Base-by-base conservation (phyloP, 2,113 vertebrate genomes). In the Muscicapa adusta region DNA sequence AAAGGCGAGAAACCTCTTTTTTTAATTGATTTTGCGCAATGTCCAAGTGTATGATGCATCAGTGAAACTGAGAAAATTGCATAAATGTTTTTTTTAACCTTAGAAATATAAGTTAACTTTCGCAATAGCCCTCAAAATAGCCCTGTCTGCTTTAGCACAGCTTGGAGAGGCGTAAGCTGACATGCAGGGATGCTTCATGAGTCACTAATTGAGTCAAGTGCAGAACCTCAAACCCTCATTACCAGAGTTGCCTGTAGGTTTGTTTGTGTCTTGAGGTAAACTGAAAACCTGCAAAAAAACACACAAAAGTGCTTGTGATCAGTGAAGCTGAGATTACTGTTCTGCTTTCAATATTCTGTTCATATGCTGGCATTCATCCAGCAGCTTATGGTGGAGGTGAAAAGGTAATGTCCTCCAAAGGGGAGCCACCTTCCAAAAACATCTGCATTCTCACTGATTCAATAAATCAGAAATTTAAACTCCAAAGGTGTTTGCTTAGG, bases 141-240 rank as follows among this genome's bases (percentile, higher is more conserved):
- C 51, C 33, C 18, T 66, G 22, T 66, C 34, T 2, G 2, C 77
- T 75, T 65, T 34, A 77, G 50, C 43, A 34, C 5, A 16, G 78
- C 74, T 83, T 22, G 23, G 85, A 85, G 68, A 51, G 28, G 29
- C 1, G 1, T 83, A 75, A 94, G 33, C 23, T 29, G 28, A 53
- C 14, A 14, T 68, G 53, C 18, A 87, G 57, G 65, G 75, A 84
- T 76, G 76, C 61, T 92, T 45, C 6, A 2, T 43, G 80, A 94
- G 60, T 90, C 88, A 88, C 38, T 58, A 56, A 67, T 16, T 82
- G 87, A 93, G 72, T 77, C 85, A 95, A 80, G 63, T 14, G 25
- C 63, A 51, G 94, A 90, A 95, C 61, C 79, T 93, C 85, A 93
- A 92, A 71, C 67, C 22, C n/a, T 93, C 68, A 72, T 87, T 94